A percentile compares a stretch with the other conserved stretches of the same genome.
These are phyloP conservation scores for Acleris holmiana DNA, from an alignment of 2,888 invertebrate genomes.

Conservation along the genomic window DNA sequence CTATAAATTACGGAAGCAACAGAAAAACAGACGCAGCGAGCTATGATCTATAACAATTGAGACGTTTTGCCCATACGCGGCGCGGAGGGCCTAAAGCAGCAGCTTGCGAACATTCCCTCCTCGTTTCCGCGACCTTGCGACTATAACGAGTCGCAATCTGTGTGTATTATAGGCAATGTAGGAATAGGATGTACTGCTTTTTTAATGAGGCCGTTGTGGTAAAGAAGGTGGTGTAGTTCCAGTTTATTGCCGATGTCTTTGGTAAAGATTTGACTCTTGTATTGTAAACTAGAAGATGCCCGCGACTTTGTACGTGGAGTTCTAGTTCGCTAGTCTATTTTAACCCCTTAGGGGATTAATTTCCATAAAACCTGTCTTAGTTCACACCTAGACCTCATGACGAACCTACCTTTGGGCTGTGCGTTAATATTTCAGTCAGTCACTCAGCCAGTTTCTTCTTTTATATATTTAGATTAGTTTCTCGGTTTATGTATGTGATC, in stretches of 20 bases:
- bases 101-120: conserved; percentile 5
- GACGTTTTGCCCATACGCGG: conserved; percentile 28
- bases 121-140: conserved; percentile 21
- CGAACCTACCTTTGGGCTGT: too few species aligned
- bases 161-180: conserved; percentile 19
- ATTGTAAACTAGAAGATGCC: too few species aligned
- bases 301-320: too few species aligned
- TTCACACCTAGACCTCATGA: too few species aligned
- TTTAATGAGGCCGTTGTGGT: conserved; percentile 18
- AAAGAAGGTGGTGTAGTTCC: not conserved
- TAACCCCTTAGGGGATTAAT: too few species aligned
- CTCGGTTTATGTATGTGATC: too few species aligned
- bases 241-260: not conserved
- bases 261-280: too few species aligned
- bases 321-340: too few species aligned
- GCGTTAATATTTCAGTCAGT: too few species aligned
- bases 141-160: conserved; percentile 15
- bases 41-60: conserved; percentile 25
- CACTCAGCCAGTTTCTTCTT: too few species aligned
- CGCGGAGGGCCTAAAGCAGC: conserved; percentile 5
- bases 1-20: not conserved
- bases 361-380: too few species aligned
- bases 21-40: conserved; percentile 6
- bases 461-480: too few species aligned
- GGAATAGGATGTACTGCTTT: conserved; percentile 22